Evolutionary conservation across 2,888 invertebrate genomes (phyloP).

Genomic region (Perizoma flavofasciatum): DNA sequence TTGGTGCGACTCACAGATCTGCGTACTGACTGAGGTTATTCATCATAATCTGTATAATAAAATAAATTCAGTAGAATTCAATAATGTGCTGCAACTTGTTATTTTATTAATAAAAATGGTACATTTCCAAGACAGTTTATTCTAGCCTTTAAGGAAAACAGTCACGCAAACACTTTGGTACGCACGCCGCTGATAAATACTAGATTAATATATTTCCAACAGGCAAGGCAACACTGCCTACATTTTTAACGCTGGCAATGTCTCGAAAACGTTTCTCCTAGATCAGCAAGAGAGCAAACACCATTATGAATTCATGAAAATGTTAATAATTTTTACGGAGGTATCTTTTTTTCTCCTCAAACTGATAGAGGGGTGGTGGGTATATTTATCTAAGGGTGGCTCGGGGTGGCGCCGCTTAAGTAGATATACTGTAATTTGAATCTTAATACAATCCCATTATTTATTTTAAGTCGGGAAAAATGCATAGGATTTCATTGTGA

Average conservation of each 20-base stretch:
- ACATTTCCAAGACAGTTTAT: too few species aligned
- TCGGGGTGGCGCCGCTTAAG: conserved; percentile 57
- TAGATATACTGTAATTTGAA: conserved; percentile 75
- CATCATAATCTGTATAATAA: too few species aligned
- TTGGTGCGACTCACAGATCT: too few species aligned
- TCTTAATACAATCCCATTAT: conserved; percentile 75
- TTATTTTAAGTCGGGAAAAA: conserved; percentile 72
- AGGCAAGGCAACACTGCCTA: conserved; percentile 40
- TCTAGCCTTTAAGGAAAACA: conserved; percentile 13
- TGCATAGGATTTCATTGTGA: conserved; percentile 60
- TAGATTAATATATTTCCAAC: conserved; percentile 32
- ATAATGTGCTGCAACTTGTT: too few species aligned
- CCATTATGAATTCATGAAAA: conserved; percentile 69
- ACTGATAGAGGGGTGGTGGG: conserved; percentile 60
- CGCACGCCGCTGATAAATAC: conserved; percentile 34
- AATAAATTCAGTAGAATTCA: too few species aligned
- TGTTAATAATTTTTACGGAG: conserved; percentile 71
- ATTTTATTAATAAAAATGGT: too few species aligned
- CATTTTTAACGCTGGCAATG: conserved; percentile 51
- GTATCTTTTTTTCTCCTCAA: conserved; percentile 48
- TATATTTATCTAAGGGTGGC: conserved; percentile 61
- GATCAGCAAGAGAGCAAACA: conserved; percentile 55
- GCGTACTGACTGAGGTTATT: too few species aligned
- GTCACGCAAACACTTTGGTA: conserved; percentile 28
- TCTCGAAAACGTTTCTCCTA: conserved; percentile 47